phyloP scores from a whole-genome alignment of 2,113 vertebrate species.

The Siniperca knerii region DNA sequence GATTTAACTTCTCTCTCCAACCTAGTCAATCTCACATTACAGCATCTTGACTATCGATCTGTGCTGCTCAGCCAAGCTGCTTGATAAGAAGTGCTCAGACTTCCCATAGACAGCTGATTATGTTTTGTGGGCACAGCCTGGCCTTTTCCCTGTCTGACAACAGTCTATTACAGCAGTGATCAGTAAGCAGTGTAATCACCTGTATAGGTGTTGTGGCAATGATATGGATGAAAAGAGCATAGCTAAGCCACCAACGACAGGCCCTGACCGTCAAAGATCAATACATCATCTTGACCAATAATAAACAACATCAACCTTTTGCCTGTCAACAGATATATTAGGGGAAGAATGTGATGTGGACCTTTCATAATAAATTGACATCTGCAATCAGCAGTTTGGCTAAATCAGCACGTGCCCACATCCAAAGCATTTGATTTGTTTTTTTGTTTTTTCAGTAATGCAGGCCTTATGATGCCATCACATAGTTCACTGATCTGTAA shows the following conservation, averaged over 20 bases:
- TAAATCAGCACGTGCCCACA: not conserved
- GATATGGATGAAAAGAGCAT: constrained; percentile 64
- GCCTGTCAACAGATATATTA: constrained; percentile 54
- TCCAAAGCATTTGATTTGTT: not conserved
- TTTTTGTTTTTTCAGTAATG: not conserved
- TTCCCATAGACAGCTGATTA: constrained; percentile 66
- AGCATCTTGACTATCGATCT: constrained; percentile 67
- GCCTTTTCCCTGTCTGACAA: constrained; percentile 56
- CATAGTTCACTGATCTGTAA: constrained; percentile 52
- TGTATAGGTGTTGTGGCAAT: constrained; percentile 53
- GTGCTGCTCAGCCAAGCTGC: constrained; percentile 41
- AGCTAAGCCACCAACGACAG: constrained; percentile 27
- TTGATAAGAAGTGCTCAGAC: constrained; percentile 62
- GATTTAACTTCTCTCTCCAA: constrained; percentile 33
- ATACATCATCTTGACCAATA: constrained; percentile 61
- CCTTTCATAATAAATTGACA: constrained; percentile 41
- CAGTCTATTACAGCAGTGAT: constrained; percentile 61
- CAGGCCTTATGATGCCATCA: constrained; percentile 9
- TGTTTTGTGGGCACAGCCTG: constrained; percentile 43
- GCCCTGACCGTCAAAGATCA: constrained; percentile 43
- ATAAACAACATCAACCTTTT: constrained; percentile 53
- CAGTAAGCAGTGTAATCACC: constrained; percentile 65
- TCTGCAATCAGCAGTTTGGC: not conserved
- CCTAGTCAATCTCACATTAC: constrained; percentile 44
- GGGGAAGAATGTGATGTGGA: not conserved